Base-by-base conservation (phyloP, 2,888 invertebrate genomes). In the Mimumesa dahlbomi region DNA sequence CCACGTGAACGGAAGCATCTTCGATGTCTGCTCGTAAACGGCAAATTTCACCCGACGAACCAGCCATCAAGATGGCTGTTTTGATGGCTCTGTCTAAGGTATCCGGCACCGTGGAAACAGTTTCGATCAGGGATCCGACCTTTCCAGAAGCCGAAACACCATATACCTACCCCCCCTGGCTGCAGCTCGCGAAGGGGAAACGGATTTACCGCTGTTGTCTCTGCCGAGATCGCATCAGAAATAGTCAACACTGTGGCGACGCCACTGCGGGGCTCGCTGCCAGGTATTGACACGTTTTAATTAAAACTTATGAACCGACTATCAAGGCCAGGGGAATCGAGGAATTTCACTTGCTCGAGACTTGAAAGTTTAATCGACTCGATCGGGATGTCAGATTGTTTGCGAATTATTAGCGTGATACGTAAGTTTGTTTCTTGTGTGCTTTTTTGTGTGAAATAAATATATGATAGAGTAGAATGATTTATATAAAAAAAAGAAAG, bases 1-100 rank as follows among this genome's bases (percentile, higher is more conserved):
- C 13, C 64, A 25, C 40, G 25, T 58, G 18, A 31, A 40, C 42
- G 13, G 48, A 22, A 58, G 57, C 40, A 45, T 43, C 48, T 56
- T 61, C 40, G 53, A 31, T 13, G 19, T 57, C 50, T 45, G 56
- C 53, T 68, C 64, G 69, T 73, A 69, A 73, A 73, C 69, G 65
- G 68, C 59, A 61, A 69, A 73, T 73, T 69, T 69, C 49, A 11
- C 43, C 56, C 11, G n/a, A n/a, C n/a, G n/a, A n/a, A 40, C 49
- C 43, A 22, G 38, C 25, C 38, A 56, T 56, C 54, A 29, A 40
- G 50, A 71, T 58, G 62, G 71, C 38, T 63, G 53, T 34, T 73
- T 73, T 68, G 72, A 73, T 69, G 64, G 59, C 46, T 22, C 48
- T 25, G 54, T 31, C n/a, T n/a, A n/a, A 48, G 49, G 56, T 69